A percentile compares a stretch with the other conserved stretches of the same genome.
These are phyloP conservation scores for Acromyrmex charruanus DNA, from an alignment of 1,140 invertebrate genomes.

Conservation along the genomic window DNA sequence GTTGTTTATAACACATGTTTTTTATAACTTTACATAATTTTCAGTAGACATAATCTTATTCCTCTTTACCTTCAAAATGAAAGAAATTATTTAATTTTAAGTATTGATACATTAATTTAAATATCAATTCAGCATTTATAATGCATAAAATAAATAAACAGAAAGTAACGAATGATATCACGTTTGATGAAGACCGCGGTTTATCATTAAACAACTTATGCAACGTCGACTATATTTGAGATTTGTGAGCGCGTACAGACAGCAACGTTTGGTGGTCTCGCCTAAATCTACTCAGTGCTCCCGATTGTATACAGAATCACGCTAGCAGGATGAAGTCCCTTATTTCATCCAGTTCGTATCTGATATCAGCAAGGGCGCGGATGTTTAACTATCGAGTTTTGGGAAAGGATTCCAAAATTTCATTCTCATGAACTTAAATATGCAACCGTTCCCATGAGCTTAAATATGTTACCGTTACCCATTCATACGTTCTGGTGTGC, in stretches of 20 bases:
- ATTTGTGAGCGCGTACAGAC: conserved; percentile 14
- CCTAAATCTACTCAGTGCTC: conserved; percentile 39
- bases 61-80: too few species aligned
- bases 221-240: not conserved
- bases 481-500: not conserved
- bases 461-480: not conserved
- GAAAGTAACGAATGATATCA: not conserved
- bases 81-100: too few species aligned
- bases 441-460: not conserved
- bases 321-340: conserved; percentile 55
- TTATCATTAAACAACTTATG: not conserved
- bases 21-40: too few species aligned
- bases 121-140: too few species aligned
- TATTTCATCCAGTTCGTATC: conserved; percentile 60
- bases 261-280: conserved; percentile 18
- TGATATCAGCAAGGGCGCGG: conserved; percentile 58
- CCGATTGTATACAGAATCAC: conserved; percentile 55
- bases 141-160: not conserved
- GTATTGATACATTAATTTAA: too few species aligned
- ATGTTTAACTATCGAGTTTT: not conserved
- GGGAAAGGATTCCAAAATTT: not conserved
- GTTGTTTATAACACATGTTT: too few species aligned
- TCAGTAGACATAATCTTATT: too few species aligned
- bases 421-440: not conserved
- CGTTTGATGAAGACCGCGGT: not conserved